Base-by-base conservation (phyloP, 2,888 invertebrate species). In the Melolontha melolontha region DNA sequence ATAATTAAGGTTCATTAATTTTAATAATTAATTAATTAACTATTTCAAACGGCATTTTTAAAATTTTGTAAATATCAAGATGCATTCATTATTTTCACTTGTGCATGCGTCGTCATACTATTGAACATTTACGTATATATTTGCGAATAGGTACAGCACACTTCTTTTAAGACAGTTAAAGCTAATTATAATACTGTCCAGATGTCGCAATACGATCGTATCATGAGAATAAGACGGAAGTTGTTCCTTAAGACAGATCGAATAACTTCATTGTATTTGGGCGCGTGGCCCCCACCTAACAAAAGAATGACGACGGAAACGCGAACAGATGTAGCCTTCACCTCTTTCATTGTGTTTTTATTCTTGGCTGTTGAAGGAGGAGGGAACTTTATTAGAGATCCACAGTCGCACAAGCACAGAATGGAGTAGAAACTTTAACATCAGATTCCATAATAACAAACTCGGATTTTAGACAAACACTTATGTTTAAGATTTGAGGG, bases 241-340 rank as follows among this genome's bases (percentile, higher is more conserved):
- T 70, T 68, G 72, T 75, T 75, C 71, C 74, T 75, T 71, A 75
- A 75, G 74, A 68, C 72, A 71, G 72, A 75, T 75, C 73, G 72
- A 66, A 72, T 75, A 73, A 74, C 75, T 71, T 75, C 68, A 75
- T 75, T 75, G 75, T 75, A 65, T 63, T 63, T 7, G 59, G 71
- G 69, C 73, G 73, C 75, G 75, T 75, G 57, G 75, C 71, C 75
- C 70, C 68, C 39, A 63, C 40, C 50, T 64, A 69, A 69, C 72
- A 70, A 71, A 73, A 64, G 67, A 67, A 67, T 63, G 71, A 59
- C 67, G 70, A 67, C 73, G 75, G 75, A 75, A 75, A 71, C 69
- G 71, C 72, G 72, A 72, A 71, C 75, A 75, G 75, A 75, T 75
- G 75, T 72, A 69, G 59, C 69, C 68, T 67, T 70, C 66, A 66